Base-by-base conservation (phyloP, 2,888 invertebrate species). In the Cremastinae sp. region DNA sequence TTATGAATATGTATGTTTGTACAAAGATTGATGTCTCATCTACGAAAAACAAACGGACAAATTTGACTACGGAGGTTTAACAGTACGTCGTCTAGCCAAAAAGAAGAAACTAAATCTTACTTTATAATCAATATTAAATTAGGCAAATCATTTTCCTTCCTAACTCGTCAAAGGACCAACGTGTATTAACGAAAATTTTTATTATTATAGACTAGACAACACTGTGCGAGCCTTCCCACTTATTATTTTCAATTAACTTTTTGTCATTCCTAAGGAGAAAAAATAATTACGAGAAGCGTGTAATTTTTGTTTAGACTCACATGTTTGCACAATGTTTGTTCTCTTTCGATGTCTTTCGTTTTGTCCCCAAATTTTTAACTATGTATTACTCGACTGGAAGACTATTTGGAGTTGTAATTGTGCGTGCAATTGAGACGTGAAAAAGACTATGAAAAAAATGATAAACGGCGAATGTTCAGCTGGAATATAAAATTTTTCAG, bases 1-100 rank as follows among this genome's bases (percentile, higher is more conserved):
- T 78, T 68, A 76, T 76, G 71, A 72, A 38, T 45, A 73, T 49
- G 62, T 70, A 75, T 36, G 69, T 79, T 79, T 77, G 79, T 76
- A 77, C 68, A 61, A 74, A 74, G 59, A 45, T 71, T 70, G 38
- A 59, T 20, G 49, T 51, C 16, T 20, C 45, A 20, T 56, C 28
- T 47, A 14, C 43, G 28, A 16, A n/a, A 41, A 22, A 34, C n/a
- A 49, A 28, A 38, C 12, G 28, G 22, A 28, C 20, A 45, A 28
- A 12, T 59, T 51, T 12, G 22, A n/a, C 47, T 22, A 51, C 8
- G 58, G 58, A 41, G 51, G n/a, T 49, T 58, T 10, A 68, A 45
- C 22, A 18, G 59, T 59, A 49, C 58, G 49, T 69, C 58, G 69
- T 69, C 69, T 69, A 59, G 69, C 49, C 58, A 59, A 58, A 58